These are phyloP conservation scores for Pilophorus perplexus DNA, from an alignment of 2,888 invertebrate species.

Conservation along the genomic window DNA sequence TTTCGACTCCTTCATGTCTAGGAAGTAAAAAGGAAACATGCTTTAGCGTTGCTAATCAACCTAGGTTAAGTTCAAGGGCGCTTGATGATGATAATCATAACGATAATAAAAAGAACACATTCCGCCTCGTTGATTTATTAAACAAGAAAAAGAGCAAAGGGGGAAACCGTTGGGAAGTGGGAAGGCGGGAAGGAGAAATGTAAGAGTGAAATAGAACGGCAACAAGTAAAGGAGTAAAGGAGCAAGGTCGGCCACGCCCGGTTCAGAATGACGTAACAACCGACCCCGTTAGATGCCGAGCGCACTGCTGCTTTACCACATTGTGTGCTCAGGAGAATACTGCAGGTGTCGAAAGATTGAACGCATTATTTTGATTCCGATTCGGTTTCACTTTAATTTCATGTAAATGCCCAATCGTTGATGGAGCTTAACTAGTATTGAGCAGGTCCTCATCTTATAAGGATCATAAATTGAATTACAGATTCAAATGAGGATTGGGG, in stretches of 20 bases:
- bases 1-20: background rate
- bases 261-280: constrained; percentile 25
- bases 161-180: constrained; percentile 19
- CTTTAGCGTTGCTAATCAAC: too few relatives aligned
- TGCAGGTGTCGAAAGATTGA: constrained; percentile 12
- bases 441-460: too few relatives aligned
- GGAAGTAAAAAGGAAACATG: background rate
- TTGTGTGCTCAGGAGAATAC: background rate
- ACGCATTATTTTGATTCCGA: too few relatives aligned
- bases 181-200: constrained; percentile 24
- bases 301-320: constrained; percentile 10
- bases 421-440: too few relatives aligned
- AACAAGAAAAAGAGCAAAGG: constrained; percentile 7
- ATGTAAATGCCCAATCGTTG: too few relatives aligned
- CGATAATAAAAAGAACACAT: too few relatives aligned
- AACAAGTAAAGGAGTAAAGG: constrained; percentile 36
- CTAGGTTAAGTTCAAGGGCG: constrained; percentile 21
- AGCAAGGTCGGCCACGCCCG: constrained; percentile 39
- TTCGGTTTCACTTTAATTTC: too few relatives aligned
- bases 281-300: constrained; percentile 14
- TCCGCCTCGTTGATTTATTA: constrained; percentile 7
- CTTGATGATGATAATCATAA: background rate
- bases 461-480: too few relatives aligned
- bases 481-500: too few relatives aligned
- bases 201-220: constrained; percentile 35